These are phyloP conservation scores for Phrynocephalus vlangalii DNA, from an alignment of 2,797 vertebrate genomes.

Conservation along the genomic window DNA sequence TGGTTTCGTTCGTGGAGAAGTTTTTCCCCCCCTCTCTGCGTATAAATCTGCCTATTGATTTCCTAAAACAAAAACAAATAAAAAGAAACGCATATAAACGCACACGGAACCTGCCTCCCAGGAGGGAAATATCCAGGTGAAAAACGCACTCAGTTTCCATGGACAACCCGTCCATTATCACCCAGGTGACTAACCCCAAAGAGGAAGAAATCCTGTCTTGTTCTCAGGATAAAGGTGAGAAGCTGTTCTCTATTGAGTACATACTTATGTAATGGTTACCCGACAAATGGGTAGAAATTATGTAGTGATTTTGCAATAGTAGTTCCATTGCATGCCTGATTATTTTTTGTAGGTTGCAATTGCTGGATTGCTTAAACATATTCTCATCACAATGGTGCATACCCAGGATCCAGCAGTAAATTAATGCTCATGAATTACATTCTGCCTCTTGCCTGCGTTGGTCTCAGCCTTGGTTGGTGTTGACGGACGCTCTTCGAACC, in stretches of 20 bases:
- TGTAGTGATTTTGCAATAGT: conserved; percentile 6
- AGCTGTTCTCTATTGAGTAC: neutral
- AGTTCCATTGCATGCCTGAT: neutral
- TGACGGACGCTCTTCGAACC: conserved; percentile 36
- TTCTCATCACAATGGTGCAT: neutral
- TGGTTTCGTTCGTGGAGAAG: conserved; percentile 52
- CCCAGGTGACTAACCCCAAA: conserved; percentile 99
- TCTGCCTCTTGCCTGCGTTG: neutral
- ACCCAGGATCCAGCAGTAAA: conserved; percentile 31
- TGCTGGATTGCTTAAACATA: neutral
- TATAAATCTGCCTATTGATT: conserved; percentile 58
- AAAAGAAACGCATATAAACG: conserved; percentile 13
- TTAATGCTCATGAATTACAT: neutral
- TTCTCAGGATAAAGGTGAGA: conserved; percentile 82
- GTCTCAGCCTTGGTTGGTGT: neutral
- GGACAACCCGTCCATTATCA: conserved; percentile 99
- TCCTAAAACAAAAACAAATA: conserved; percentile 71
- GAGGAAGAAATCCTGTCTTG: conserved; percentile 92
- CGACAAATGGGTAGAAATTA: conserved; percentile 24
- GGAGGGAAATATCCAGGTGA: conserved; percentile 73
- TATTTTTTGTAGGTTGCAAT: conserved; percentile 1
- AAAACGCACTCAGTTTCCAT: conserved; percentile 84
- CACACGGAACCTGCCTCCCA: conserved; percentile 66
- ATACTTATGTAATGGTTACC: neutral
- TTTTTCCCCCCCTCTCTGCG: neutral